Conservation (phyloP, 2,113 vertebrate species). For the Ursus arctos region DNA sequence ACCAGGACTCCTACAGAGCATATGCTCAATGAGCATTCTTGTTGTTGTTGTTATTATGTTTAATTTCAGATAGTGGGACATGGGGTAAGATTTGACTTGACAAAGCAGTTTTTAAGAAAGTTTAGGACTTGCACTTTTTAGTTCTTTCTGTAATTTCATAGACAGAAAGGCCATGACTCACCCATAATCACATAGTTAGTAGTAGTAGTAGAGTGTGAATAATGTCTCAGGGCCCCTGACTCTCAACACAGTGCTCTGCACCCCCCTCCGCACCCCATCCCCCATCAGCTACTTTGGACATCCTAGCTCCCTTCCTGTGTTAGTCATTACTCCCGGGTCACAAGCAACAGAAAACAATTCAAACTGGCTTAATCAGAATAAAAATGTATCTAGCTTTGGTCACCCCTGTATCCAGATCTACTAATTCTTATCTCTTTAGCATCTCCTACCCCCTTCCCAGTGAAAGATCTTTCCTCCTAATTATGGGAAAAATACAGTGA, state of each 20-base stretch:
- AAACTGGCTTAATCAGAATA: not conserved
- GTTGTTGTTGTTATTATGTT: not conserved
- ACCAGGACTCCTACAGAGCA: not conserved
- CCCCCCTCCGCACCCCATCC: accelerated
- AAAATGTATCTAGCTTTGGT: not conserved
- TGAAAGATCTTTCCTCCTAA: not conserved
- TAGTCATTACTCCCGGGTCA: not conserved
- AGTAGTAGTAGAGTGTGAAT: not conserved
- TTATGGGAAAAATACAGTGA: not conserved
- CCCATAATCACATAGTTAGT: not conserved
- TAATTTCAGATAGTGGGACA: not conserved
- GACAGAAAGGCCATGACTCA: not conserved
- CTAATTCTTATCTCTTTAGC: not conserved
- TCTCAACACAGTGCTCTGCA: accelerated
- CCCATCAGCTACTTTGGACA: not conserved
- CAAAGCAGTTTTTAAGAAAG: not conserved
- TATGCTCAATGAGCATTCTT: not conserved
- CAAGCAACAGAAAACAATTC: not conserved
- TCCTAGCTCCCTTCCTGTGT: not conserved
- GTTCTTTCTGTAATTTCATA: not conserved
- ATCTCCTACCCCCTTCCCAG: not conserved
- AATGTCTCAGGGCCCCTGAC: not conserved
- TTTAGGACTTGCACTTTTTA: not conserved
- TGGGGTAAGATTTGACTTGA: not conserved
- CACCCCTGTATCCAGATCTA: not conserved